Conservation (phyloP, 1,140 invertebrate species). For the Zophobas atratus region DNA sequence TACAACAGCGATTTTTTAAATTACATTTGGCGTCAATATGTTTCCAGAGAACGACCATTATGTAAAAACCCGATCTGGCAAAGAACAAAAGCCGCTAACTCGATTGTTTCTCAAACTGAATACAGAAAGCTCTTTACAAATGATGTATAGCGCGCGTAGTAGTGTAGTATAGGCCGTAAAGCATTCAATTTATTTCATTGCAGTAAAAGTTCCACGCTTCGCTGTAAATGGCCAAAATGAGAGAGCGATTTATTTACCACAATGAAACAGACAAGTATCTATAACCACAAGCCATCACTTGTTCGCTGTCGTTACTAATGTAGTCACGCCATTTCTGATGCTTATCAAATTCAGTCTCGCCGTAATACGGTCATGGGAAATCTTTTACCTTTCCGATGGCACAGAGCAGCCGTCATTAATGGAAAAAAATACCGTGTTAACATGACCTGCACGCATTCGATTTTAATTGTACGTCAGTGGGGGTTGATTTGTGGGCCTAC, state of each 20-base stretch:
- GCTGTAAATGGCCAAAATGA: conserved; percentile 16
- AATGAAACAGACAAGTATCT: neutral
- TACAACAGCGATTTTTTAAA: too few species aligned
- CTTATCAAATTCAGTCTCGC: conserved; percentile 12
- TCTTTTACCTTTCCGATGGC: neutral
- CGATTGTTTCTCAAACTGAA: conserved; percentile 6
- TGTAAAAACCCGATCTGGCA: too few species aligned
- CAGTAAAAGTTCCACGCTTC: conserved; percentile 6
- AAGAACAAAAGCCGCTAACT: neutral
- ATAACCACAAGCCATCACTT: conserved; percentile 9
- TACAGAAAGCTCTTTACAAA: conserved; percentile 1
- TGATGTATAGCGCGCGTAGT: conserved; percentile 1
- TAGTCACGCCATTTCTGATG: conserved; percentile 24
- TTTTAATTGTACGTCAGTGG: conserved; percentile 35
- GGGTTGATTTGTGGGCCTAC: conserved; percentile 35
- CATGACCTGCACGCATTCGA: conserved; percentile 26
- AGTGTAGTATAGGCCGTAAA: conserved; percentile 4
- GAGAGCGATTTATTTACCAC: conserved; percentile 12
- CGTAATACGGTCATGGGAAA: conserved; percentile 3
- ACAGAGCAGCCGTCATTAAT: conserved; percentile 4
- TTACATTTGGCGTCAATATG: too few species aligned
- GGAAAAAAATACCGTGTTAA: conserved; percentile 27
- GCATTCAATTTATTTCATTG: conserved; percentile 30
- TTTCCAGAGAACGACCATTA: too few species aligned
- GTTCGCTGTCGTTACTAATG: conserved; percentile 1